Evolutionary conservation across 92 coral and sea anemone genomes (phyloP).

Genomic region (Paramuricea clavata): DNA sequence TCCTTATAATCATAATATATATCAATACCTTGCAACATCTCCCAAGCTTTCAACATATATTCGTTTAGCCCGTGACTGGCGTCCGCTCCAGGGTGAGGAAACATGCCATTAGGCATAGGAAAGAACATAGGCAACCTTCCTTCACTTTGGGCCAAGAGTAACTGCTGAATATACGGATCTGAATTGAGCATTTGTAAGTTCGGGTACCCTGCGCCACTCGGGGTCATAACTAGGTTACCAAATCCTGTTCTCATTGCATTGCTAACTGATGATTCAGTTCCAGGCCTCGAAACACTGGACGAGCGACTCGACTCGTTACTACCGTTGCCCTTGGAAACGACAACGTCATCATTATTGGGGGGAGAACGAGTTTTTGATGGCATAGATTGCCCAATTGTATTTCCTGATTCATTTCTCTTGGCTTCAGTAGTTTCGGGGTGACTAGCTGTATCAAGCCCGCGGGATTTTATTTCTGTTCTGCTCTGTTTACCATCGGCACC

Average conservation of each 20-base stretch:
- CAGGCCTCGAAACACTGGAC: conserved; percentile 17
- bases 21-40: not conserved
- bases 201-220: conserved; percentile 36
- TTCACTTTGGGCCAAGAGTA: conserved; percentile 33
- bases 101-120: conserved; percentile 16
- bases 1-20: not conserved
- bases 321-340: not conserved
- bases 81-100: not conserved
- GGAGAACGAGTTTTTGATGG: conserved; percentile 23
- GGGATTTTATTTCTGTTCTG: not conserved
- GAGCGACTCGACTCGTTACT: conserved; percentile 17
- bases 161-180: conserved; percentile 30
- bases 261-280: not conserved
- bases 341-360: conserved; percentile 6
- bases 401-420: not conserved
- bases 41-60: conserved; percentile 7
- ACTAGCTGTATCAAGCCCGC: not conserved
- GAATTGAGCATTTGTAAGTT: not conserved
- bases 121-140: conserved; percentile 33
- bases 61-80: conserved; percentile 19
- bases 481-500: not conserved
- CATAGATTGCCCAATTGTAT: not conserved
- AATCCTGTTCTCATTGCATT: not conserved
- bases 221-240: conserved; percentile 21
- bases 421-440: not conserved